phyloP scores from a whole-genome alignment of 2,797 vertebrate genomes.

The Smutsia gigantea region DNA sequence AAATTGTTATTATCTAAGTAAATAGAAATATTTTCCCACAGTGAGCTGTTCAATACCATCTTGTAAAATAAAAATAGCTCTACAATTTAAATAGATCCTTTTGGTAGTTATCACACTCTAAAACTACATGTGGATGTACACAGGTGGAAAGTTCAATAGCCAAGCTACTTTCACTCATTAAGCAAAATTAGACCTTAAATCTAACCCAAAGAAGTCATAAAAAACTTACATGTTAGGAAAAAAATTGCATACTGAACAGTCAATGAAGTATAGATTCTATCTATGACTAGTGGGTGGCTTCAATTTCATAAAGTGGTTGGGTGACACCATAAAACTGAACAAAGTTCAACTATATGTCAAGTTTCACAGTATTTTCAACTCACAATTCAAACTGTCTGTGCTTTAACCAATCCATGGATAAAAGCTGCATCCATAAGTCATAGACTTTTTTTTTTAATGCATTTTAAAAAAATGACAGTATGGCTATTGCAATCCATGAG shows the following conservation, averaged over 20 bases:
- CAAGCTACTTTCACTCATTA: constrained; percentile 64
- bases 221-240: constrained; percentile 1
- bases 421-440: constrained; percentile 45
- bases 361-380: not conserved
- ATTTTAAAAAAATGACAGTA: constrained; percentile 38
- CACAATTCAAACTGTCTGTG: not conserved
- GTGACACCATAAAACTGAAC: constrained; percentile 23
- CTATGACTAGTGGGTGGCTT: not conserved
- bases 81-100: not conserved
- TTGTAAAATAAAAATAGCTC: constrained; percentile 30
- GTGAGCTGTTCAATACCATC: not conserved
- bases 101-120: not conserved
- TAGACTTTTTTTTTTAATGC: not conserved
- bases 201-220: constrained; percentile 52
- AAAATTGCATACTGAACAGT: constrained; percentile 43
- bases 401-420: not conserved
- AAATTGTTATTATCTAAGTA: constrained; percentile 47
- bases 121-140: not conserved
- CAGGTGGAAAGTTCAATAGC: not conserved
- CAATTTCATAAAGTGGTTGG: constrained; percentile 49
- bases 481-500: not conserved
- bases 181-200: constrained; percentile 65
- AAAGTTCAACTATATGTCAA: constrained; percentile 42
- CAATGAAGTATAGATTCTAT: constrained; percentile 14
- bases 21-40: constrained; percentile 47